Conservation (phyloP, 1,140 invertebrate species). For the Drosophila yakuba region DNA sequence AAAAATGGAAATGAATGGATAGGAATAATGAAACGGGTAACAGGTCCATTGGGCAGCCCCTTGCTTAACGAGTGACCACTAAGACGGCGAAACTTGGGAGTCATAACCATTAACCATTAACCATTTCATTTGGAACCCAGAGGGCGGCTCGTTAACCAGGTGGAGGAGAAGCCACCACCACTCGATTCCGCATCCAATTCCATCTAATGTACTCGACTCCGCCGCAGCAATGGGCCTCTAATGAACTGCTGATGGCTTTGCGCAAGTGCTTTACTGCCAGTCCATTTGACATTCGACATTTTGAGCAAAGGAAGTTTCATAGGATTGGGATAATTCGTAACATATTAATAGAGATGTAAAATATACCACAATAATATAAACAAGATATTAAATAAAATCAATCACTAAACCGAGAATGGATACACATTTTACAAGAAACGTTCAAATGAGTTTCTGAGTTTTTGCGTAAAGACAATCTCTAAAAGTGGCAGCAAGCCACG, state of each 20-base stretch:
- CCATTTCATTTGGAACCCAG: conserved; percentile 5
- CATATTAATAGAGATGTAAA: not conserved
- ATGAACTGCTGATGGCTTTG: conserved; percentile 39
- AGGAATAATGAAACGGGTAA: not conserved
- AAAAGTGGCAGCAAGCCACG: not conserved
- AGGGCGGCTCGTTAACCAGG: conserved; percentile 29
- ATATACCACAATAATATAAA: not conserved
- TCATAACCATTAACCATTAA: conserved; percentile 17
- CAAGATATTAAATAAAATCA: too few relatives aligned
- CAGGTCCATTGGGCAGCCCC: not conserved
- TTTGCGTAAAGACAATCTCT: not conserved
- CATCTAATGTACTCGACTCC: not conserved
- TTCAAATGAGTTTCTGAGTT: too few relatives aligned
- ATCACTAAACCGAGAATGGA: too few relatives aligned
- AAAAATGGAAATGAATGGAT: not conserved
- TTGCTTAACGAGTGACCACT: conserved; percentile 12
- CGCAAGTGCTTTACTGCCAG: conserved; percentile 10
- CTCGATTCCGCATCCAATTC: conserved; percentile 14
- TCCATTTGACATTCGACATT: not conserved
- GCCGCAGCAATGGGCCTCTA: conserved; percentile 16
- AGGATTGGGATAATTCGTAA: not conserved
- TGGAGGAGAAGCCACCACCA: conserved; percentile 15
- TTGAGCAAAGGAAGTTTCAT: conserved; percentile 1
- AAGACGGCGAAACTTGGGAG: not conserved
- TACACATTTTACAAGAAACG: too few relatives aligned